phyloP scores from a whole-genome alignment of 1,140 invertebrate species.

The Diachasmimorpha longicaudata region DNA sequence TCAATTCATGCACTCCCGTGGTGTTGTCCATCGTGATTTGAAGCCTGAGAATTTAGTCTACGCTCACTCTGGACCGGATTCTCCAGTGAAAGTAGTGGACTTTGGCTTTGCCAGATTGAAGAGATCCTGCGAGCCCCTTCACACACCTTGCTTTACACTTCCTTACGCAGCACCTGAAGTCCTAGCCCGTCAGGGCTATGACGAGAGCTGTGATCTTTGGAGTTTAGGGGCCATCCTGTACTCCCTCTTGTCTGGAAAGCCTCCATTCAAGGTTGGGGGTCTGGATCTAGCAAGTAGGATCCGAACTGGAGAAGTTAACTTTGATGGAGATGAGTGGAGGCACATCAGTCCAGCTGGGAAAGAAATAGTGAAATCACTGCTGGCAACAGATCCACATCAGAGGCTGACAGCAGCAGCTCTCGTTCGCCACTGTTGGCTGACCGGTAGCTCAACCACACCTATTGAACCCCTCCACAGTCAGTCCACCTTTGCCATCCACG shows the following conservation, averaged over 20 bases:
- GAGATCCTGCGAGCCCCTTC: constrained; percentile 69
- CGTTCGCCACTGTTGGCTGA: constrained; percentile 72
- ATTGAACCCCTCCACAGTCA: constrained; percentile 45
- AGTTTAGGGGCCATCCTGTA: constrained; percentile 91
- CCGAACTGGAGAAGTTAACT: constrained; percentile 77
- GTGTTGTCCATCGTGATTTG: constrained; percentile 87
- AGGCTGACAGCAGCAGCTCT: constrained; percentile 75
- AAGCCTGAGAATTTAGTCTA: constrained; percentile 91
- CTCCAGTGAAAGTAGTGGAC: constrained; percentile 84
- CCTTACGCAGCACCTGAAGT: constrained; percentile 94
- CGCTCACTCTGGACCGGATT: constrained; percentile 66
- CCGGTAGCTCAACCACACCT: constrained; percentile 36
- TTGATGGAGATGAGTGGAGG: constrained; percentile 74
- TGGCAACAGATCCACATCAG: constrained; percentile 80
- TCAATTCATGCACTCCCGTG: constrained; percentile 79
- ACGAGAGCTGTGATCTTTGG: constrained; percentile 92
- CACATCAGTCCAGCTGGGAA: constrained; percentile 78
- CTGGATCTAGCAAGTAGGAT: constrained; percentile 83
- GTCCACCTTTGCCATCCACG: not conserved
- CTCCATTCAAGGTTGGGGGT: constrained; percentile 77
- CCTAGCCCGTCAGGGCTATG: constrained; percentile 73
- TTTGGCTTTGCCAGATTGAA: constrained; percentile 87
- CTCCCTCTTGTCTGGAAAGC: constrained; percentile 85
- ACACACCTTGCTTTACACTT: constrained; percentile 87
- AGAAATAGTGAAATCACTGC: constrained; percentile 75